Conservation (phyloP, 2,113 vertebrate genomes). For the Macroglossus sobrinus region DNA sequence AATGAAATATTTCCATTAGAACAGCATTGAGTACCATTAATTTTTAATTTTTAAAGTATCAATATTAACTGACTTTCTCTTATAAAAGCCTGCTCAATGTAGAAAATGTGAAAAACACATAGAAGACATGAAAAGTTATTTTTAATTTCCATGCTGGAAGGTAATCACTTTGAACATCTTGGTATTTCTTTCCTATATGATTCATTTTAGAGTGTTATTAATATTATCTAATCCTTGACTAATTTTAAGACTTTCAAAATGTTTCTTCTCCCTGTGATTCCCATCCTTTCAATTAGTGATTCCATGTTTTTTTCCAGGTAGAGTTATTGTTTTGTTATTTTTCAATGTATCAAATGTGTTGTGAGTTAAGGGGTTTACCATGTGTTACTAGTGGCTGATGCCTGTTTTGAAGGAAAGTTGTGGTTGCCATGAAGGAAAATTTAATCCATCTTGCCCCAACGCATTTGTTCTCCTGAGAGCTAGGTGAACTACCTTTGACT, state of each 20-base stretch:
- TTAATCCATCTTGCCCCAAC: constrained; percentile 65
- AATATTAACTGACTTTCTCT: neutral
- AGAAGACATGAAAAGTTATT: neutral
- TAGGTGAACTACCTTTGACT: constrained; percentile 53
- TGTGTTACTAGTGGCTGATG: neutral
- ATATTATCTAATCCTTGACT: neutral
- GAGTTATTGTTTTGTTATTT: constrained; percentile 35
- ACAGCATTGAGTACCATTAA: neutral
- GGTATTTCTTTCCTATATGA: neutral
- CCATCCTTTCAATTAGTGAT: constrained; percentile 30
- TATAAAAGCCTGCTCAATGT: neutral
- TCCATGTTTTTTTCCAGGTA: constrained; percentile 33
- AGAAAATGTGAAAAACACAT: neutral
- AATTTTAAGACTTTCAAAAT: constrained; percentile 11
- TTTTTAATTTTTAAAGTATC: constrained; percentile 37
- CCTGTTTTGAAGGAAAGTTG: constrained; percentile 32
- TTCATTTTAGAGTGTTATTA: constrained; percentile 30
- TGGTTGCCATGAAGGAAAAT: constrained; percentile 52
- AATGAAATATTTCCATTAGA: neutral
- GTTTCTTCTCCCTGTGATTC: neutral
- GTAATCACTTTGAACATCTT: neutral
- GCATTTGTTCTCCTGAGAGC: constrained; percentile 44
- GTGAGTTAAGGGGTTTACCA: constrained; percentile 14
- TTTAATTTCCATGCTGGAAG: neutral
- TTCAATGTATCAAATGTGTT: neutral